Percentiles rank a stretch among this genome's conserved stretches.
Conservation (phyloP, 2,113 vertebrate genomes). For the Upupa epops region DNA sequence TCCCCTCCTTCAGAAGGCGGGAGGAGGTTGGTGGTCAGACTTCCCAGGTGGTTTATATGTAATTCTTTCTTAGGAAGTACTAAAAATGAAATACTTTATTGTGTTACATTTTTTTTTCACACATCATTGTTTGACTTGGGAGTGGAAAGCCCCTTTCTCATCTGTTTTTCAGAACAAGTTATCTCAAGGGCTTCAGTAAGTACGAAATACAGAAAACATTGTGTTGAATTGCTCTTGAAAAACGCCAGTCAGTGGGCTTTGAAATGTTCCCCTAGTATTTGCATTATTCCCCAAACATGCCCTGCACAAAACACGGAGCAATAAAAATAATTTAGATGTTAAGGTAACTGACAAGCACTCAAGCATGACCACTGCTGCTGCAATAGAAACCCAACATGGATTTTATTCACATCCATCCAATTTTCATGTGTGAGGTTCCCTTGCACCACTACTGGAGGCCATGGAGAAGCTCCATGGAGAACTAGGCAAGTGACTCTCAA, state of each 20-base stretch:
- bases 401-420: not conserved
- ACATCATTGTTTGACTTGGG: constrained; percentile 32
- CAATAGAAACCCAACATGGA: constrained; percentile 1
- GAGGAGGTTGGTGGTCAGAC: constrained; percentile 3
- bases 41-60: not conserved
- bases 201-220: constrained; percentile 13
- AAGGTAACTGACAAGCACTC: constrained; percentile 33
- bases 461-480: not conserved
- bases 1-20: not conserved
- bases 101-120: not conserved
- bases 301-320: not conserved
- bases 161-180: constrained; percentile 40
- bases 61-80: constrained; percentile 4
- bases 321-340: constrained; percentile 35
- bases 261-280: constrained; percentile 17
- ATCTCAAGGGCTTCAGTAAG: constrained; percentile 35
- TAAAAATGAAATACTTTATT: constrained; percentile 15
- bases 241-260: not conserved
- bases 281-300: constrained; percentile 9
- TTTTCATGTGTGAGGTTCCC: not conserved
- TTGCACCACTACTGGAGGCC: not conserved
- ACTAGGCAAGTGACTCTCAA: not conserved
- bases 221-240: constrained; percentile 4
- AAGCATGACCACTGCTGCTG: not conserved
- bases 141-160: constrained; percentile 20